Percentiles rank a stretch among this genome's conserved stretches.
Conservation (phyloP, 2,113 vertebrate species). For the Hemiprocne comata region DNA sequence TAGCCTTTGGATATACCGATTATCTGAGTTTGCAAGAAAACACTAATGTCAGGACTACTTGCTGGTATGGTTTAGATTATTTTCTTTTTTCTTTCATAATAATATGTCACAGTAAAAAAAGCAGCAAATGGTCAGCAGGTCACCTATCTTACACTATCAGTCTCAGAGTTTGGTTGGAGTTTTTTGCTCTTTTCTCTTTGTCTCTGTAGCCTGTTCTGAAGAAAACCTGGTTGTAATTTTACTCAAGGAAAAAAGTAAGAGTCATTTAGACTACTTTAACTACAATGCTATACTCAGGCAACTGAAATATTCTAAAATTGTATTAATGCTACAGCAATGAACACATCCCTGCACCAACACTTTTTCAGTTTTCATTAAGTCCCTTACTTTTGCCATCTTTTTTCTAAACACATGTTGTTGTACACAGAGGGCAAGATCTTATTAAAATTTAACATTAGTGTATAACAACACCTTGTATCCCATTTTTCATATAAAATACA, state of each 20-base stretch:
- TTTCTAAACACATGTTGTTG: not conserved
- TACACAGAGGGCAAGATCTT: not conserved
- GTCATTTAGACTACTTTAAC: not conserved
- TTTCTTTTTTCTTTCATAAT: not conserved
- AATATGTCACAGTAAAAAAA: not conserved
- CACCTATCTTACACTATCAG: not conserved
- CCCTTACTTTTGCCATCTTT: not conserved
- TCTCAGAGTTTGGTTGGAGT: rapidly evolving
- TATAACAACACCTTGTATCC: not conserved
- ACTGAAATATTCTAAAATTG: not conserved
- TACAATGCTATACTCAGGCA: not conserved
- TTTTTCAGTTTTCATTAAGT: not conserved
- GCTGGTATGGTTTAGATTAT: not conserved
- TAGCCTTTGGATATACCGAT: not conserved
- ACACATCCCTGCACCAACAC: not conserved
- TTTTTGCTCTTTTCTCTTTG: not conserved
- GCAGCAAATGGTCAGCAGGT: not conserved
- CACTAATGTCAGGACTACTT: not conserved
- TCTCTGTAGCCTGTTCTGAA: not conserved
- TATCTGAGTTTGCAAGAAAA: not conserved
- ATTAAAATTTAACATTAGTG: not conserved
- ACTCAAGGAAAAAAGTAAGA: not conserved
- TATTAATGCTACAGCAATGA: not conserved
- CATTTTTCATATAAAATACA: not conserved
- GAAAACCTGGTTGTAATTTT: not conserved